These are phyloP conservation scores for Sternarchorhynchus goeldii DNA, from an alignment of 2,797 vertebrate species.

Conservation along the genomic window DNA sequence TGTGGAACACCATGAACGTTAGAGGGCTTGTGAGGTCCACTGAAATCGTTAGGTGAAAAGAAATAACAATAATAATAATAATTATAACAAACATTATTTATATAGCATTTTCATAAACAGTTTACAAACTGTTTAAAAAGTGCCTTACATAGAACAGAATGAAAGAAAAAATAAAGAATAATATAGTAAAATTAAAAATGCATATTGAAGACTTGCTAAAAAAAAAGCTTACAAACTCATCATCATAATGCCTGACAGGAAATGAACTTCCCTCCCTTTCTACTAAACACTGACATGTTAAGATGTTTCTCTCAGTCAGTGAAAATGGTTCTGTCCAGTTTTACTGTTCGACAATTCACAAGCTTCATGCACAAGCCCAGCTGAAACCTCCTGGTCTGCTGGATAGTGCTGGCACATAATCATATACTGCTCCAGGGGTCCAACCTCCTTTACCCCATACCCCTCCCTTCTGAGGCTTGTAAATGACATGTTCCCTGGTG, in stretches of 20 bases:
- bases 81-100: too few relatives aligned
- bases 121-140: too few relatives aligned
- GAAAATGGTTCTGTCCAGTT: not conserved
- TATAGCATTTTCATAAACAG: too few relatives aligned
- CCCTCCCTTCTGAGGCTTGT: not conserved
- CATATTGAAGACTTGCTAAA: too few relatives aligned
- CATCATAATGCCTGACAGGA: not conserved
- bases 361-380: not conserved
- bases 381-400: not conserved
- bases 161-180: too few relatives aligned
- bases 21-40: too few relatives aligned
- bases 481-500: conserved; percentile 8
- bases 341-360: not conserved
- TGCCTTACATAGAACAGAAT: not conserved
- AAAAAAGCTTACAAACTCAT: not conserved
- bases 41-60: too few relatives aligned
- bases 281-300: not conserved
- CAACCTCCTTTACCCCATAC: conserved; percentile 10
- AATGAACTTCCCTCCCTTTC: not conserved
- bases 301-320: not conserved
- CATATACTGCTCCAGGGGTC: conserved; percentile 7
- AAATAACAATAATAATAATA: too few relatives aligned
- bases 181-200: too few relatives aligned
- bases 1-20: not conserved
- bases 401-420: not conserved